phyloP scores from a whole-genome alignment of 2,113 vertebrate species.

The Nycticryphes semicollaris region DNA sequence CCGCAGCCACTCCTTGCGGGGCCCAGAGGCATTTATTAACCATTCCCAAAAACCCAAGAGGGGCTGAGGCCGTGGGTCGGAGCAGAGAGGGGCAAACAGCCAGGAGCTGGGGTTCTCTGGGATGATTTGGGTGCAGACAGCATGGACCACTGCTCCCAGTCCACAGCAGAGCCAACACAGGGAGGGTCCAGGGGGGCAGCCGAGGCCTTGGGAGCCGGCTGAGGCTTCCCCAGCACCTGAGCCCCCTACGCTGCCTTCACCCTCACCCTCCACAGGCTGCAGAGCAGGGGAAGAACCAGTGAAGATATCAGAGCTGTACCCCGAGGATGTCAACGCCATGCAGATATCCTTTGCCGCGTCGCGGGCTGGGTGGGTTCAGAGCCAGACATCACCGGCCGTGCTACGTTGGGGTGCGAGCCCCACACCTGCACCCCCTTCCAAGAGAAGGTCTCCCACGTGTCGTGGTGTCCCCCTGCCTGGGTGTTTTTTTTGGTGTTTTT shows the following conservation, averaged over 20 bases:
- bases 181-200: not conserved
- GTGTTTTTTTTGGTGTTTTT: not conserved
- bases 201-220: rapidly evolving
- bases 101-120: not conserved
- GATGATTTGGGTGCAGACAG: not conserved
- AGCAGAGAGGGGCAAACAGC: not conserved
- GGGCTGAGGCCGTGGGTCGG: not conserved
- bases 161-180: not conserved
- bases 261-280: slow-evolving; percentile 73
- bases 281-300: slow-evolving; percentile 60
- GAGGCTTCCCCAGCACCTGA: not conserved
- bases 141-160: not conserved
- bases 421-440: too few species aligned
- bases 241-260: too few species aligned
- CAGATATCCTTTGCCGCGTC: slow-evolving; percentile 87
- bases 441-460: rapidly evolving
- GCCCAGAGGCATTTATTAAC: not conserved
- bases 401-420: rapidly evolving
- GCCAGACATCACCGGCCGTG: rapidly evolving
- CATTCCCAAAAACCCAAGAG: rapidly evolving
- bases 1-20: rapidly evolving
- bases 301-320: slow-evolving; percentile 82
- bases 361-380: not conserved
- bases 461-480: not conserved
- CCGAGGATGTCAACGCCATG: slow-evolving; percentile 85